These are phyloP conservation scores for Macrosteles quadrilineatus DNA, from an alignment of 1,140 invertebrate species.

Conservation along the genomic window DNA sequence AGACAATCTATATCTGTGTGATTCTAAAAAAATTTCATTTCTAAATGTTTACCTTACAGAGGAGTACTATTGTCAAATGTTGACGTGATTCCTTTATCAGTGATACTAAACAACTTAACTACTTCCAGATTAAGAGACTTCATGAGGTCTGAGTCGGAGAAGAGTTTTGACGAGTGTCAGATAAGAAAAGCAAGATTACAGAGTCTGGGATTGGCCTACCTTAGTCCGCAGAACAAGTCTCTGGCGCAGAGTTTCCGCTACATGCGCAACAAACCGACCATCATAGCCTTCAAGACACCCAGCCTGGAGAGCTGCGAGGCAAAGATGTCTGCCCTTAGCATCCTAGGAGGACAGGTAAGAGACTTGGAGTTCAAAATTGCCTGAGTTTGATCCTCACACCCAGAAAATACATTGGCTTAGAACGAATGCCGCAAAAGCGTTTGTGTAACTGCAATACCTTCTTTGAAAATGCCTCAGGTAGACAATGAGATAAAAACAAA, in stretches of 20 bases:
- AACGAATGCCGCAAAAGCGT: no score
- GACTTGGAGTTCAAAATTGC: not conserved
- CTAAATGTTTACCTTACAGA: no score
- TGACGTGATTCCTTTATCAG: no score
- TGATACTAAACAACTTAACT: no score
- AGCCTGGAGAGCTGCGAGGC: slow-evolving; percentile 67
- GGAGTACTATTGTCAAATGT: no score
- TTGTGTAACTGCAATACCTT: no score
- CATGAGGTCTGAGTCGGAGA: slow-evolving; percentile 75
- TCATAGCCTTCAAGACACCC: slow-evolving; percentile 73
- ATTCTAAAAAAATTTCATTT: no score
- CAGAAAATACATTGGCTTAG: no score
- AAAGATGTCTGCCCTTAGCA: slow-evolving; percentile 42
- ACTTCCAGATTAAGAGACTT: slow-evolving; percentile 66
- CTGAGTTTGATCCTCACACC: no score
- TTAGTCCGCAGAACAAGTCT: slow-evolving; percentile 73
- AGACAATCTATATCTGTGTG: no score
- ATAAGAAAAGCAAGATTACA: slow-evolving; percentile 63
- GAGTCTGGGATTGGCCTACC: slow-evolving; percentile 66
- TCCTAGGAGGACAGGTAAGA: slow-evolving; percentile 40
- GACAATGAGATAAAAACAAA: no score
- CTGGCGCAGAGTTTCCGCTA: slow-evolving; percentile 81
- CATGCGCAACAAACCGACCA: slow-evolving; percentile 83
- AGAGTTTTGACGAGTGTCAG: slow-evolving; percentile 68
- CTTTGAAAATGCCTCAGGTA: no score